phyloP scores from a whole-genome alignment of 2,888 invertebrate species.

The Platycheirus albimanus region DNA sequence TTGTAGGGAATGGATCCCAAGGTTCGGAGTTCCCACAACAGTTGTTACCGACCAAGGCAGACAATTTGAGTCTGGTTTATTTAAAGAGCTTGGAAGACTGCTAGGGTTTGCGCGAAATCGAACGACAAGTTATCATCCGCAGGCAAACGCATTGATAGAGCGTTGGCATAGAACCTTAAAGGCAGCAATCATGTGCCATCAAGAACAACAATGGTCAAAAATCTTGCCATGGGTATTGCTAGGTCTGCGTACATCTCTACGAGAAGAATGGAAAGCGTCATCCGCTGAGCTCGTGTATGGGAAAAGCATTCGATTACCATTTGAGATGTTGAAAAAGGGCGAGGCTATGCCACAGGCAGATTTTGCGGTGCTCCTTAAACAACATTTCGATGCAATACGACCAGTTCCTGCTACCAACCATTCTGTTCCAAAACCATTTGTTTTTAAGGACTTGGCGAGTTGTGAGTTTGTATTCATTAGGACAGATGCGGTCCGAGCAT shows the following conservation, averaged over 20 bases:
- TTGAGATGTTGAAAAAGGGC: not conserved
- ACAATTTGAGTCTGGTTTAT: constrained; percentile 15
- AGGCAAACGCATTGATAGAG: constrained; percentile 42
- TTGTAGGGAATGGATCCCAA: not conserved
- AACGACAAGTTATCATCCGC: constrained; percentile 14
- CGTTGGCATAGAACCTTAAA: constrained; percentile 74
- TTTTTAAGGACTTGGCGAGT: not conserved
- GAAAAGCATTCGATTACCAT: not conserved
- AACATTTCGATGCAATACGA: not conserved
- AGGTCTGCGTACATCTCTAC: too few species aligned
- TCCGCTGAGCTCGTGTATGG: not conserved
- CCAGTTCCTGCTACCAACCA: too few species aligned
- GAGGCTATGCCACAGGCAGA: not conserved
- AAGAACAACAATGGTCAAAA: too few species aligned
- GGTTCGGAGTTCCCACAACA: too few species aligned
- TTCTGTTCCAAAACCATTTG: not conserved
- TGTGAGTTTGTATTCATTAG: not conserved
- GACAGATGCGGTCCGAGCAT: not conserved
- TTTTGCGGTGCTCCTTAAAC: too few species aligned
- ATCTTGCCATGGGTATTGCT: too few species aligned
- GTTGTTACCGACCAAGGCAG: not conserved
- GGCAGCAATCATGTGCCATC: too few species aligned
- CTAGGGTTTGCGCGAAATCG: not conserved
- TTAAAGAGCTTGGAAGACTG: not conserved
- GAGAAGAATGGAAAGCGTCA: too few species aligned